phyloP scores from a whole-genome alignment of 2,797 vertebrate species.

The Lacerta agilis region DNA sequence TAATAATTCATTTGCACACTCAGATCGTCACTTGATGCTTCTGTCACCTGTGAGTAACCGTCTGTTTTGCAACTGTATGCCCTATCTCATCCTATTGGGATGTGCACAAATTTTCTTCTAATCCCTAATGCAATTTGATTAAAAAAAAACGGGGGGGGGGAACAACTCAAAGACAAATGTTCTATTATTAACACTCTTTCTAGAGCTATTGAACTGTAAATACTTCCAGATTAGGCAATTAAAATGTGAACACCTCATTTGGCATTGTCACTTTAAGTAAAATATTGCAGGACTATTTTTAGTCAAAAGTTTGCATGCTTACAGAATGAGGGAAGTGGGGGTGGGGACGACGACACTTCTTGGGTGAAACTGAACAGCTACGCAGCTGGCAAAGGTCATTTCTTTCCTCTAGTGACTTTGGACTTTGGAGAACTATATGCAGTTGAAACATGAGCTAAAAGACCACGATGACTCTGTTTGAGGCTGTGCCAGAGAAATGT shows the following conservation, averaged over 20 bases:
- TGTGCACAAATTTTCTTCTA: background rate
- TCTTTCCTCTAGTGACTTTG: constrained; percentile 26
- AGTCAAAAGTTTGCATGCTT: constrained; percentile 43
- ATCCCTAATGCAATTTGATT: constrained; percentile 5
- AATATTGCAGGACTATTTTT: constrained; percentile 50
- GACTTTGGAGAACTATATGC: background rate
- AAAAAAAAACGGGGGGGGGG: background rate
- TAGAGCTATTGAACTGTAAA: constrained; percentile 60
- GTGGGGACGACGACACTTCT: background rate
- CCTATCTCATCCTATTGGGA: background rate
- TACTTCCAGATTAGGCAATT: constrained; percentile 36
- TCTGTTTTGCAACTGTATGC: background rate
- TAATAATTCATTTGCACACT: background rate
- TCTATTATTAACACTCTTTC: constrained; percentile 61
- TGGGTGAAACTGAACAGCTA: background rate
- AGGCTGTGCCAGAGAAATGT: constrained; percentile 30
- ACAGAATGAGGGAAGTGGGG: constrained; percentile 3
- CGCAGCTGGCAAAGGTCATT: background rate
- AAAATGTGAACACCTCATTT: constrained; percentile 47
- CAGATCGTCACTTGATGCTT: background rate
- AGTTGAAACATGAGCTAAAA: constrained; percentile 5
- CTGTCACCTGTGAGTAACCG: background rate
- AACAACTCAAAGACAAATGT: constrained; percentile 40
- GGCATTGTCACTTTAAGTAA: constrained; percentile 43
- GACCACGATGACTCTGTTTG: background rate